Conservation (phyloP, 2,113 vertebrate genomes). For the Salvelinus alpinus region DNA sequence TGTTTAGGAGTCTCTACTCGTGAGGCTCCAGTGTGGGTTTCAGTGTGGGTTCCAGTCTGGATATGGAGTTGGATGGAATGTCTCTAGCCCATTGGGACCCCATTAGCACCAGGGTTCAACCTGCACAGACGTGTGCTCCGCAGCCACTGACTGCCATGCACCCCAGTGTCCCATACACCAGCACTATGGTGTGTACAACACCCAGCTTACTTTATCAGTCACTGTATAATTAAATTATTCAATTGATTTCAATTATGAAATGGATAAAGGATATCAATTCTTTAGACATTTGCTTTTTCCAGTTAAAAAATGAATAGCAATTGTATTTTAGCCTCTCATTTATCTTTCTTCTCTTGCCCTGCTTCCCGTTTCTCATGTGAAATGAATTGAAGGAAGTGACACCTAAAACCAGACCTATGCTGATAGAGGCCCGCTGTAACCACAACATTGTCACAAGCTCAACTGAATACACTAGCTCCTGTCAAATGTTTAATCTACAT, state of each 20-base stretch:
- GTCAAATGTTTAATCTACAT: not conserved
- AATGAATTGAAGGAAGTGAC: conserved; percentile 55
- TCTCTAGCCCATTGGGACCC: conserved; percentile 24
- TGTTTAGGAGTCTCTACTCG: conserved; percentile 42
- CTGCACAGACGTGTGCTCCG: conserved; percentile 48
- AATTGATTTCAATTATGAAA: too few relatives aligned
- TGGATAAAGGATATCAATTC: too few relatives aligned
- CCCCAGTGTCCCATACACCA: conserved; percentile 69
- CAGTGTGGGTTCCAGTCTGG: conserved; percentile 40
- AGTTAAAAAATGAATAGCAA: too few relatives aligned
- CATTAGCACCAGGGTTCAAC: conserved; percentile 12
- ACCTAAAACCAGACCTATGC: conserved; percentile 36
- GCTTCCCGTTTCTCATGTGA: conserved; percentile 35
- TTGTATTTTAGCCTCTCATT: not conserved
- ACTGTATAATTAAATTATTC: too few relatives aligned
- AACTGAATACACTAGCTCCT: not conserved
- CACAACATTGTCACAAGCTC: not conserved
- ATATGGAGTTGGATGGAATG: conserved; percentile 32
- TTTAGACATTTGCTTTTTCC: too few relatives aligned
- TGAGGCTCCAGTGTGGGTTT: conserved; percentile 22
- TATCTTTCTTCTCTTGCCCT: not conserved
- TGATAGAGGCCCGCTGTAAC: conserved; percentile 10
- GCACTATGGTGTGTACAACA: conserved; percentile 51
- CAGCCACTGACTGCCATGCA: conserved; percentile 60
- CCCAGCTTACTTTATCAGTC: not conserved